Evolutionary conservation across 2,888 invertebrate genomes (phyloP), one percentile per base, ranked within the genome.

Genomic region (Amiota minor): DNA sequence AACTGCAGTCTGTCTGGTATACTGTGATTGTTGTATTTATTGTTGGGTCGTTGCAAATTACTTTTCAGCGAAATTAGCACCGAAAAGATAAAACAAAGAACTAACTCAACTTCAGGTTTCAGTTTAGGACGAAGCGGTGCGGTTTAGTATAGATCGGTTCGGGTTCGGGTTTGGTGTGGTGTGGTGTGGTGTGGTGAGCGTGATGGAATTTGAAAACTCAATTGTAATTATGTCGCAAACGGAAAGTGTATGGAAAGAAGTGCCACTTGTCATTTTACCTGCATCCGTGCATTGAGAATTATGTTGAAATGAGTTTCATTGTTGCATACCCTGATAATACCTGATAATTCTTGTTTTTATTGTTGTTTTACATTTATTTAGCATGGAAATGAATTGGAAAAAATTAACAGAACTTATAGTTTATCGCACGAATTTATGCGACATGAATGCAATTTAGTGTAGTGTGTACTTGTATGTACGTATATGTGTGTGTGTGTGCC

Each of bases 391-490:
- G 53, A n/a, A n/a, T 61, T 47, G 46, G 6, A 16, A 46, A 76
- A 83, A 84, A 35, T 35, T 35, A 35, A 35, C 72, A 80, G 74
- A 50, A 83, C 72, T 75, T 80, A 35, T 35, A 80, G 77, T 80
- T 82, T 83, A 83, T 84, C 83, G 74, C 67, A 73, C 78, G 77
- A 77, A 86, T 86, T 85, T 86, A 83, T 84, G 84, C 77, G 84
- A 78, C 80, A 79, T 72, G 74, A 74, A 67, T 45, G 68, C 16
- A 67, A 50, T 56, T 71, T 47, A 35, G 35, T 23, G 3, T n/a
- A n/a, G n/a, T n/a, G n/a, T 49, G 56, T 18, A 47, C 9, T 56
- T 70, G 46, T 45, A 23, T 55, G 35, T 59, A 23, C n/a, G 47
- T 62, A 14, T 46, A 20, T 69, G 53, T 70, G 74, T 76, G 20